These are phyloP conservation scores for Caprella mutica DNA, from an alignment of 2,888 invertebrate species.

Conservation along the genomic window DNA sequence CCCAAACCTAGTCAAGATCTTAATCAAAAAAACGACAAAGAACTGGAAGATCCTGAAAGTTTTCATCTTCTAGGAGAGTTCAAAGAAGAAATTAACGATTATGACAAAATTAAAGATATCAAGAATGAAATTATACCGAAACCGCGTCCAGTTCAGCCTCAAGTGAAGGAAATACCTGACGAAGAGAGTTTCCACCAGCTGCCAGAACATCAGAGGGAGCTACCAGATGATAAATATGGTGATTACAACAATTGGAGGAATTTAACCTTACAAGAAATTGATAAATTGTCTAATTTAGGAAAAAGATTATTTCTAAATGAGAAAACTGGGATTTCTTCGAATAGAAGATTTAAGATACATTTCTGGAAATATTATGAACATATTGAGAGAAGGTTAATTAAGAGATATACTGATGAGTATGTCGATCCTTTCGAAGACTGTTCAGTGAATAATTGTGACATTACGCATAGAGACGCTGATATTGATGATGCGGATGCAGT, in stretches of 20 bases:
- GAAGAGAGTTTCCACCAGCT: constrained; percentile 8
- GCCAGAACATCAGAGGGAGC: constrained; percentile 6
- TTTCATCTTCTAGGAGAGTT: not conserved
- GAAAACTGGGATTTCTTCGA: constrained; percentile 5
- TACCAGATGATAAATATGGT: not conserved
- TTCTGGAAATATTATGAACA: constrained; percentile 51
- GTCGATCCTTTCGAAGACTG: constrained; percentile 49
- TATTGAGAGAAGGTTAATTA: constrained; percentile 49
- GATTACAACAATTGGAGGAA: constrained; percentile 24
- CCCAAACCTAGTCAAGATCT: no score
- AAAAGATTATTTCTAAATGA: constrained; percentile 20
- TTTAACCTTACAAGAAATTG: constrained; percentile 9
- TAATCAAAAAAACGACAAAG: not conserved
- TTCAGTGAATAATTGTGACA: constrained; percentile 51
- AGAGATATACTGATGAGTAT: constrained; percentile 43
- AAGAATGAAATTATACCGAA: no score
- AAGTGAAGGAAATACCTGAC: not conserved
- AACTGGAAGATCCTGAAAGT: not conserved
- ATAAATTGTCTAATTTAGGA: constrained; percentile 20
- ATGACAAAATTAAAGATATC: not conserved
- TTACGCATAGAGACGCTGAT: constrained; percentile 47
- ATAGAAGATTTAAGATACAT: constrained; percentile 45
- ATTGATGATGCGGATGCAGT: constrained; percentile 53
- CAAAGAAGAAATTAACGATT: not conserved
- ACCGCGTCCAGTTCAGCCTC: no score